These are phyloP conservation scores for Misgurnus anguillicaudatus DNA, from an alignment of 2,113 vertebrate species.

Conservation along the genomic window DNA sequence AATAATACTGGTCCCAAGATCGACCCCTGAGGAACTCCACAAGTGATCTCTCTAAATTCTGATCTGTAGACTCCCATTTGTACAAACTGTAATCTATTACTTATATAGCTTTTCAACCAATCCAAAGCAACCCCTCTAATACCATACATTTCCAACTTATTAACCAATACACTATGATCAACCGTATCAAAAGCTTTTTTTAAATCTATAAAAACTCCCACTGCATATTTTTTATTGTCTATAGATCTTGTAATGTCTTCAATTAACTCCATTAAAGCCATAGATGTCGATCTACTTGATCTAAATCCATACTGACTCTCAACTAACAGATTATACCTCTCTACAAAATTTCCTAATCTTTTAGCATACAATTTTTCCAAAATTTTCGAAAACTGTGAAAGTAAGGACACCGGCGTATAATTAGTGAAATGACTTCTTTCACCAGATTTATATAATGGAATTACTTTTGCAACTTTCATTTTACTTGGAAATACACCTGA, in stretches of 20 bases:
- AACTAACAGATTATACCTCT: neutral
- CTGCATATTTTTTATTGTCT: neutral
- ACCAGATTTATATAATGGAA: too few relatives aligned
- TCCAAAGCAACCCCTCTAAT: neutral
- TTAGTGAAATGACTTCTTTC: too few relatives aligned
- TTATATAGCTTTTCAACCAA: neutral
- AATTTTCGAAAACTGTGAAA: too few relatives aligned
- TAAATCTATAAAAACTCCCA: slow-evolving; percentile 25
- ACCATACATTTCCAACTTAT: neutral
- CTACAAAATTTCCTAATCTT: slow-evolving; percentile 7
- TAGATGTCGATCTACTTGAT: slow-evolving; percentile 10
- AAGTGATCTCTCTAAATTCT: neutral
- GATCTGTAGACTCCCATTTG: neutral
- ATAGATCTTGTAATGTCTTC: too few relatives aligned
- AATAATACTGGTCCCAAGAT: neutral
- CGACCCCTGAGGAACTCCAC: neutral
- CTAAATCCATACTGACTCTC: slow-evolving; percentile 17
- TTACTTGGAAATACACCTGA: too few relatives aligned
- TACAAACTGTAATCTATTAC: neutral
- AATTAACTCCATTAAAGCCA: neutral
- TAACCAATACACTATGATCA: neutral
- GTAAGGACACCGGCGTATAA: too few relatives aligned
- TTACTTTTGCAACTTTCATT: too few relatives aligned
- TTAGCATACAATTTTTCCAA: too few relatives aligned
- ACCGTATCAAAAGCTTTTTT: slow-evolving; percentile 17